Evolutionary conservation across 2,888 invertebrate species (phyloP).

Genomic region (Lamellibrachia columna): DNA sequence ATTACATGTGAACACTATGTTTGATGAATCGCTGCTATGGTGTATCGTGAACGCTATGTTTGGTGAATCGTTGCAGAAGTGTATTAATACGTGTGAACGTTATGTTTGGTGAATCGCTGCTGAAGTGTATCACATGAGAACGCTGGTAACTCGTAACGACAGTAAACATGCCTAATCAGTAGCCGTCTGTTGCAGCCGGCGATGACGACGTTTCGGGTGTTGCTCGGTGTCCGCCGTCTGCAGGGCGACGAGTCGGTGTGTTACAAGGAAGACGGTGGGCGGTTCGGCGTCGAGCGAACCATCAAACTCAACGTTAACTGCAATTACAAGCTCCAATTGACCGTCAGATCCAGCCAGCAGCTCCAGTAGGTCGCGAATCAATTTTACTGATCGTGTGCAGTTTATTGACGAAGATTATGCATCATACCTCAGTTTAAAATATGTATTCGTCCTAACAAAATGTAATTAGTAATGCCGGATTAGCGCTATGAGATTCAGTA

Average conservation of each 20-base stretch:
- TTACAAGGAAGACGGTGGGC: slow-evolving; percentile 72
- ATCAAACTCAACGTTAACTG: slow-evolving; percentile 71
- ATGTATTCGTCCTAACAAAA: background rate
- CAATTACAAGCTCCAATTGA: slow-evolving; percentile 70
- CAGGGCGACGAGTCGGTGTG: slow-evolving; percentile 68
- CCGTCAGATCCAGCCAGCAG: slow-evolving; percentile 70
- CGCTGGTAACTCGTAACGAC: background rate
- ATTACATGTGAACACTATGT: background rate
- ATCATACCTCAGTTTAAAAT: background rate
- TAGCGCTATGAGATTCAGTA: background rate
- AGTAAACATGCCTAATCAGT: background rate
- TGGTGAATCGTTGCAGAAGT: background rate
- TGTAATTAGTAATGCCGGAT: background rate
- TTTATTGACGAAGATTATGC: background rate
- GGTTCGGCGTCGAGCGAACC: slow-evolving; percentile 71
- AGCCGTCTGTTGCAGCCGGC: background rate
- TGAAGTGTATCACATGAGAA: background rate
- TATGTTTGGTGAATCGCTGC: background rate
- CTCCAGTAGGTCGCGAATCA: slow-evolving; percentile 68
- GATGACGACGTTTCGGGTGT: background rate
- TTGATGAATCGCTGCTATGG: background rate
- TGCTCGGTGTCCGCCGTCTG: background rate
- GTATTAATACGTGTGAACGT: background rate
- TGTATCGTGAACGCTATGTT: background rate
- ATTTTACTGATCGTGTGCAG: background rate